Percentiles rank a stretch among this genome's conserved stretches.
These are phyloP conservation scores for Onychorhynchus coronatus DNA, from an alignment of 2,113 vertebrate genomes.

Conservation along the genomic window DNA sequence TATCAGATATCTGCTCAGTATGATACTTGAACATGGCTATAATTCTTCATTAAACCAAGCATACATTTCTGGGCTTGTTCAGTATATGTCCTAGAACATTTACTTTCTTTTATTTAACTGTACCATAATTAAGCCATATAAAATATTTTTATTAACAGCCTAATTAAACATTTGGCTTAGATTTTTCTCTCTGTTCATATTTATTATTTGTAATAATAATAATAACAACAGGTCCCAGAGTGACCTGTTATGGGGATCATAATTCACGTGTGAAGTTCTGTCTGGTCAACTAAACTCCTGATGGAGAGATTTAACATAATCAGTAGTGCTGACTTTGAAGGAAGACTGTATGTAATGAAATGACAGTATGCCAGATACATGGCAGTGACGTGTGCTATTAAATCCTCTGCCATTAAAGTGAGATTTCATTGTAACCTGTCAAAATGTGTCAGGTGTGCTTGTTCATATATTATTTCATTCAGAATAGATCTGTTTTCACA, in stretches of 20 bases:
- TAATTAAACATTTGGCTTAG: neutral
- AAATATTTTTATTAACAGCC: neutral
- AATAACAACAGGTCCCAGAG: too few relatives aligned
- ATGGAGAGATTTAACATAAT: neutral
- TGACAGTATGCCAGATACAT: neutral
- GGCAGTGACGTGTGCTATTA: neutral
- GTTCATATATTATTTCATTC: neutral
- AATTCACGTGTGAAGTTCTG: neutral
- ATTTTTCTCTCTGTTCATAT: neutral
- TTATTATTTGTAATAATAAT: neutral
- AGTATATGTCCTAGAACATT: neutral
- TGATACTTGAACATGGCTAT: neutral
- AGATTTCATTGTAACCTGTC: neutral
- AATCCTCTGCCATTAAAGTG: neutral
- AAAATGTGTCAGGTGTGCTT: neutral
- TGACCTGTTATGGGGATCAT: neutral
- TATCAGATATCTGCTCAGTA: neutral
- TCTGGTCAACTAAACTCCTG: neutral
- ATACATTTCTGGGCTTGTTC: neutral
- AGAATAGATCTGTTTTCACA: neutral
- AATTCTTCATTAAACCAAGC: neutral
- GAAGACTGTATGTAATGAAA: neutral
- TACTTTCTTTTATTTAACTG: neutral
- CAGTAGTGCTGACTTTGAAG: neutral
- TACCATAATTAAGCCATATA: neutral